Evolutionary conservation across 64 coral and sea anemone species (phyloP), one percentile per base, ranked within the genome.

Genomic region (Exaiptasia diaphana): DNA sequence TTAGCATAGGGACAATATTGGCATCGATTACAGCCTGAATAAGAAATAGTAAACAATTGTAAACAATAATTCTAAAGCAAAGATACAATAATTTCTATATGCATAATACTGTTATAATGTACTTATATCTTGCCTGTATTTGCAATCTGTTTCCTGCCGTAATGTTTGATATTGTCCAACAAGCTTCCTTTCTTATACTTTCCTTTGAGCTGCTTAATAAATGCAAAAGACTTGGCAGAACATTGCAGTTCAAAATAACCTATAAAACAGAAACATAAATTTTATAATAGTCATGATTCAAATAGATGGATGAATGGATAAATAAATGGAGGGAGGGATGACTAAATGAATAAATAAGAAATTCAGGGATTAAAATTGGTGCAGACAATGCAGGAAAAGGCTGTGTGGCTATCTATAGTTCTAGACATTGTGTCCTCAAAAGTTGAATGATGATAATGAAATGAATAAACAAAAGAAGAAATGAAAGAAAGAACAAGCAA

Each of bases 81-180:
- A 11, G 4, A 23, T 21, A 38, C 5, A 14, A 38, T 4, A 38
- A 0, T 11, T 42, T 46, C 1, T 37, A 38, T 73, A 10, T 29
- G 24, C 25, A 65, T 0, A 10, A 11, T 14, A 32, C 6, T 11
- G 29, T 10, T 58, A 5, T 20, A 6, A 58, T 6, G 54, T 58
- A 58, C 14, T 58, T 9, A 58, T 23, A 7, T 3, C 30, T 42
- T 25, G 92, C 95, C 90, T 99, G 95, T 64, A 99, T 99, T 40
- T 99, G 95, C 30, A 88, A 72, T 79, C 95, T 83, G 41, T 99
- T 99, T 53, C 95, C 95, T 68, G 95, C 95, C 43, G 95, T 99
- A 44, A 99, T 99, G 20, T 99, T 99, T 3, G 95, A 99, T 30
- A 99, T 85, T 53, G 95, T 99, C 95, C 95, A 99, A n/a, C 95